Percentiles rank a stretch among this genome's conserved stretches.
Evolutionary conservation across 2,113 vertebrate genomes (phyloP).

Genomic region (Oxygymnocypris stewartii): DNA sequence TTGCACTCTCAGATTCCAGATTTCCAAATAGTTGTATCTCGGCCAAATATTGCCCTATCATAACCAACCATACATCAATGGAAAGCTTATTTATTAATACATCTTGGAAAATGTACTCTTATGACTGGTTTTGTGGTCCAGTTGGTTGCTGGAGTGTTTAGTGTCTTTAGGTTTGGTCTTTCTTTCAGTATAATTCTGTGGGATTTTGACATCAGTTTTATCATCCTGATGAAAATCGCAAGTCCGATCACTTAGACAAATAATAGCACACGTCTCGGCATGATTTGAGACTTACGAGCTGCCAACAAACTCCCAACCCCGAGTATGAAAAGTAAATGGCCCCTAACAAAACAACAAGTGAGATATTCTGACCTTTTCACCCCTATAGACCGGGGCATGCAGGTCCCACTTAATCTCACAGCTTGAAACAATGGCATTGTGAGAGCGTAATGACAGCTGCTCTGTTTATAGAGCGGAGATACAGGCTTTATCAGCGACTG

Average conservation of each 20-base stretch:
- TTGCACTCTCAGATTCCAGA: no score
- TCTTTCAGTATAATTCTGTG: neutral
- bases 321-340: no score
- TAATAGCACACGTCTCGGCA: neutral
- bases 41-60: no score
- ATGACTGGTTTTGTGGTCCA: no score
- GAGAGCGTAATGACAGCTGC: slow-evolving; percentile 47
- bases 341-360: neutral
- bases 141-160: neutral
- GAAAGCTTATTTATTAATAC: no score
- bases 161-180: neutral
- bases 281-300: no score
- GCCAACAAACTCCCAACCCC: no score
- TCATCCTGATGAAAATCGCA: neutral
- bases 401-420: slow-evolving; percentile 22
- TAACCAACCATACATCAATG: no score
- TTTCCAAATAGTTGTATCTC: no score
- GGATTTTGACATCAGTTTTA: no score
- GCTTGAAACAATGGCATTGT: slow-evolving; percentile 32
- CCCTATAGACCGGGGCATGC: slow-evolving; percentile 5
- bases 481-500: slow-evolving; percentile 55
- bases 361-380: slow-evolving; percentile 15
- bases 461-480: slow-evolving; percentile 64
- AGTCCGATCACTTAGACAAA: neutral
- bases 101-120: no score